Percentiles rank a stretch among this genome's conserved stretches.
phyloP scores from a whole-genome alignment of 92 coral and sea anemone species.

The Paragorgia papillata region DNA sequence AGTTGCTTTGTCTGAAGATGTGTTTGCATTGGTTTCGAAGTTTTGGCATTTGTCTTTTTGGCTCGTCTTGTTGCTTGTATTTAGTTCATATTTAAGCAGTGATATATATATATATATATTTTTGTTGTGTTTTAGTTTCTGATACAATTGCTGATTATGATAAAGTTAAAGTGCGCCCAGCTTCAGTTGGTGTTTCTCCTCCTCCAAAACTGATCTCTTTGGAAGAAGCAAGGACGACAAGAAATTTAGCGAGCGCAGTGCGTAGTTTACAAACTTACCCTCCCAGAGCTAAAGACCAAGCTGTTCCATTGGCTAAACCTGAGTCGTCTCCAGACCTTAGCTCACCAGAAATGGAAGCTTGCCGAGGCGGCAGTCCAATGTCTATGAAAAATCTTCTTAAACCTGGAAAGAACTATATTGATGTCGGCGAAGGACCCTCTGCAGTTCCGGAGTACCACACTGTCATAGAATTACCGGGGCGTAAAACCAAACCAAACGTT shows the following conservation, averaged over 20 bases:
- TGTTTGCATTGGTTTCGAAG: no score
- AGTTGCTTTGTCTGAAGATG: no score
- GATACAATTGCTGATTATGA: slow-evolving; percentile 49
- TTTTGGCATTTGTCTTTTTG: no score
- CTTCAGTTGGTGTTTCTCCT: slow-evolving; percentile 93
- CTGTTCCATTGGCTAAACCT: slow-evolving; percentile 57
- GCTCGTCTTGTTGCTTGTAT: no score
- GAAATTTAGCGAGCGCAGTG: slow-evolving; percentile 1
- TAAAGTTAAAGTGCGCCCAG: slow-evolving; percentile 71
- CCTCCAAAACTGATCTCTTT: slow-evolving; percentile 88
- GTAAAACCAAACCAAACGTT: slow-evolving; percentile 14
- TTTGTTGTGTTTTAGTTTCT: slow-evolving; percentile 23
- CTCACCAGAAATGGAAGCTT: slow-evolving; percentile 46
- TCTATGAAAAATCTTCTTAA: slow-evolving; percentile 35
- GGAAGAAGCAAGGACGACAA: slow-evolving; percentile 89
- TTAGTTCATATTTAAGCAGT: no score
- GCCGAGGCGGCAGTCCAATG: slow-evolving; percentile 42
- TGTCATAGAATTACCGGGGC: slow-evolving; percentile 28
- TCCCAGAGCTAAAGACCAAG: neutral
- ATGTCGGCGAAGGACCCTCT: slow-evolving; percentile 39
- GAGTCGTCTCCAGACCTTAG: slow-evolving; percentile 51
- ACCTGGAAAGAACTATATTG: slow-evolving; percentile 41
- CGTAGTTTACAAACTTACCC: neutral
- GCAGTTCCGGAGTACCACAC: slow-evolving; percentile 38
- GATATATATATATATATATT: no score